phyloP scores from a whole-genome alignment of 2,113 vertebrate species.

The Alouatta palliata region DNA sequence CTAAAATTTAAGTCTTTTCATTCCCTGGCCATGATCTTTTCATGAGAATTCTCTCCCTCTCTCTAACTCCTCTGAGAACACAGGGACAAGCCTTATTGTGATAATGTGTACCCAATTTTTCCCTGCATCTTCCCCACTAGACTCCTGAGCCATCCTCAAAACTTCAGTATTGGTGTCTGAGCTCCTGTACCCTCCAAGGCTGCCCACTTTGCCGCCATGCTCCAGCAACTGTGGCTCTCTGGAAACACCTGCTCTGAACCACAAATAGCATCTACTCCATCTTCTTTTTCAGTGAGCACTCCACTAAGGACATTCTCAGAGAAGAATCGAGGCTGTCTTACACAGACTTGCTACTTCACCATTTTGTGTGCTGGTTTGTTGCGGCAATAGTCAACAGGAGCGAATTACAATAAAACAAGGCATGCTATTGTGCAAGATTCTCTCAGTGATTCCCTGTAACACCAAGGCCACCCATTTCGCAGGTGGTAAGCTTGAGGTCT shows the following conservation, averaged over 20 bases:
- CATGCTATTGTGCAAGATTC: rapidly evolving
- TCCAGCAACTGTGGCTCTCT: not conserved
- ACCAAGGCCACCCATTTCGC: not conserved
- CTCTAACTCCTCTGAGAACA: not conserved
- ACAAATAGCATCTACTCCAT: not conserved
- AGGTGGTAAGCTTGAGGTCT: not conserved
- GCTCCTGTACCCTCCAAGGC: not conserved
- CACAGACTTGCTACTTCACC: not conserved
- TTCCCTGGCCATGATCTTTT: not conserved
- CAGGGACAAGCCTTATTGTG: not conserved
- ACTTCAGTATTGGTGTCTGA: not conserved
- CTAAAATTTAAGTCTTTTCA: not conserved
- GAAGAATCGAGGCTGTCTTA: not conserved
- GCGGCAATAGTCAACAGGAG: not conserved
- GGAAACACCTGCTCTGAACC: not conserved
- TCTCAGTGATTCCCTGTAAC: not conserved
- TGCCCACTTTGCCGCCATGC: not conserved
- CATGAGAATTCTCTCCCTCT: not conserved
- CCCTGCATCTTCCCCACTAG: not conserved
- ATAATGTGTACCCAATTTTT: not conserved
- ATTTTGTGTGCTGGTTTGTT: not conserved
- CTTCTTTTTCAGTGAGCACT: not conserved
- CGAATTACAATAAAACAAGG: not conserved
- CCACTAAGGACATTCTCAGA: not conserved
- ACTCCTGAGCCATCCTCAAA: not conserved